phyloP scores from a whole-genome alignment of 2,113 vertebrate species.

The Theristicus caerulescens region DNA sequence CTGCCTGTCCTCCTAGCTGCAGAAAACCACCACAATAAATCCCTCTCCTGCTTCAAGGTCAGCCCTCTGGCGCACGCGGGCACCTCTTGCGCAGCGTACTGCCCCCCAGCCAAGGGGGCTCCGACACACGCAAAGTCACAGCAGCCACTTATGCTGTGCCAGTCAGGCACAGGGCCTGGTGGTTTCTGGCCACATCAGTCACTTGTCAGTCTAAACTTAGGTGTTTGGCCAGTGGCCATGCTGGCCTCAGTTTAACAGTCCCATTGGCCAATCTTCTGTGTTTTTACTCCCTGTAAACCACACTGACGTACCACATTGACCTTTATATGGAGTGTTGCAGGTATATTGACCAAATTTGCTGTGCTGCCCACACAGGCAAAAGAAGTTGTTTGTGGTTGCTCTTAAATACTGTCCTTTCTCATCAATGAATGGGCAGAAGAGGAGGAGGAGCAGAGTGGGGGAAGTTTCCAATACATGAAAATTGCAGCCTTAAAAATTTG shows the following conservation, averaged over 20 bases:
- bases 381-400: background rate
- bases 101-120: background rate
- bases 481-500: background rate
- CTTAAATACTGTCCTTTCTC: background rate
- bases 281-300: background rate
- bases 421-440: background rate
- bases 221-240: background rate
- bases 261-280: background rate
- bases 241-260: background rate
- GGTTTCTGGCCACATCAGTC: background rate
- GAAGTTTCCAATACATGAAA: background rate
- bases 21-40: background rate
- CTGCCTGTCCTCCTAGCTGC: background rate
- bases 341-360: background rate
- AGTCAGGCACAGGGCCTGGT: background rate
- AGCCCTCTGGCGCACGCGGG: fast-evolving
- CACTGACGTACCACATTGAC: background rate
- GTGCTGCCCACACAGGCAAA: background rate
- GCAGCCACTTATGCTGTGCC: background rate
- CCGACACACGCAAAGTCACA: background rate
- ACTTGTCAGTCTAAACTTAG: background rate
- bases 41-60: background rate
- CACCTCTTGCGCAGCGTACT: background rate
- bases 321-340: background rate
- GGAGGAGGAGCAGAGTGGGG: background rate